Evolutionary conservation across 2,888 invertebrate species (phyloP).

Genomic region (Rotaria macrura): DNA sequence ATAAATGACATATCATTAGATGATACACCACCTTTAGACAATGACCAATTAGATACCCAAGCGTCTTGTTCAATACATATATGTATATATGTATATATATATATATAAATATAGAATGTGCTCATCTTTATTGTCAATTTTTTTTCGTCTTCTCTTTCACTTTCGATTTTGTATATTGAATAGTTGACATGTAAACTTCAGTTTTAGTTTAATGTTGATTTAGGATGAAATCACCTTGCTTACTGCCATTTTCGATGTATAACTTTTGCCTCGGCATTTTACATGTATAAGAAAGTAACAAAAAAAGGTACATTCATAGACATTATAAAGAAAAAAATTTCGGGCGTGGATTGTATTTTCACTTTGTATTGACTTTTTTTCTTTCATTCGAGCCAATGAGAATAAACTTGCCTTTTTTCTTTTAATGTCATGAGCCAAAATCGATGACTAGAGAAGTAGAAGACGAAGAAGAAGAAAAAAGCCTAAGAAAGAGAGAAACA

Average conservation of each 20-base stretch:
- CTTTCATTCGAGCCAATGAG: constrained; percentile 1
- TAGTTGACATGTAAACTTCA: background rate
- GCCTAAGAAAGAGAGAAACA: background rate
- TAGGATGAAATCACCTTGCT: constrained; percentile 12
- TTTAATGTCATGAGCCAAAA: constrained; percentile 4
- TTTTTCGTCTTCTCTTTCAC: background rate
- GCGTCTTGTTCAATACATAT: background rate
- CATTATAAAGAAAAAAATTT: background rate
- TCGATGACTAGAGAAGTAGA: background rate
- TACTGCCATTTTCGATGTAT: background rate
- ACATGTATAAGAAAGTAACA: background rate
- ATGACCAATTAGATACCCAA: background rate
- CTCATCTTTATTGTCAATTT: background rate
- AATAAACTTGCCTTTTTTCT: constrained; percentile 1
- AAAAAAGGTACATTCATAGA: background rate
- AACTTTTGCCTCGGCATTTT: constrained; percentile 10
- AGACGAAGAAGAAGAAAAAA: background rate
- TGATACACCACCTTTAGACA: background rate
- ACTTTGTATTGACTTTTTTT: constrained; percentile 15
- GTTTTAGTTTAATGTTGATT: background rate
- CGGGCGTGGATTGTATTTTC: background rate
- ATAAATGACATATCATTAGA: background rate
- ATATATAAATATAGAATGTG: too few species aligned
- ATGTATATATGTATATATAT: too few species aligned
- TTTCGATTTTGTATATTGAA: background rate